A percentile compares a stretch with the other conserved stretches of the same genome.
Evolutionary conservation across 2,113 vertebrate genomes (phyloP).

Genomic region (Mohoua ochrocephala): DNA sequence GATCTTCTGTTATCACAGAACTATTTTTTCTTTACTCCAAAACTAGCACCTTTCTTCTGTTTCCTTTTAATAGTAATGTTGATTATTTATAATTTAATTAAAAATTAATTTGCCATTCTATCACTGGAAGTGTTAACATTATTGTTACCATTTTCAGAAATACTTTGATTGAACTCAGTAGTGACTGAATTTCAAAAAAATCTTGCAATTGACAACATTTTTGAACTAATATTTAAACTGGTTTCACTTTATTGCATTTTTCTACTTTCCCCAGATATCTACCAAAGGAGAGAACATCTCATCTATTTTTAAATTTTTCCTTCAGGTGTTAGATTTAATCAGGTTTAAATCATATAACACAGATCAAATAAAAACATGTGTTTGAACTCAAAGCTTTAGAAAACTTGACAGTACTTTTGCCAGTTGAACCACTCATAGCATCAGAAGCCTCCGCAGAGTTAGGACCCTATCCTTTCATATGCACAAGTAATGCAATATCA

Average conservation of each 20-base stretch:
- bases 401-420: background rate
- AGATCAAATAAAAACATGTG: background rate
- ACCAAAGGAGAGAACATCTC: background rate
- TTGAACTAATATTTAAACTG: background rate
- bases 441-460: background rate
- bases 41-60: background rate
- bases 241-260: background rate
- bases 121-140: background rate
- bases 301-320: background rate
- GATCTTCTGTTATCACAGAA: background rate
- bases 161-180: background rate
- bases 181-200: background rate
- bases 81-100: slow-evolving; percentile 6
- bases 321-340: background rate
- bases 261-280: background rate
- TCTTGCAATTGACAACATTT: background rate
- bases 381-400: slow-evolving; percentile 2
- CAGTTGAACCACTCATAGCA: background rate
- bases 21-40: background rate
- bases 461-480: background rate
- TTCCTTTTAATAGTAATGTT: background rate
- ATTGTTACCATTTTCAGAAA: background rate
- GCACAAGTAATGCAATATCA: background rate
- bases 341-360: background rate
- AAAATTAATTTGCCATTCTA: slow-evolving; percentile 10